Conservation (phyloP, 2,888 invertebrate species). For the Dromius quadrimaculatus region DNA sequence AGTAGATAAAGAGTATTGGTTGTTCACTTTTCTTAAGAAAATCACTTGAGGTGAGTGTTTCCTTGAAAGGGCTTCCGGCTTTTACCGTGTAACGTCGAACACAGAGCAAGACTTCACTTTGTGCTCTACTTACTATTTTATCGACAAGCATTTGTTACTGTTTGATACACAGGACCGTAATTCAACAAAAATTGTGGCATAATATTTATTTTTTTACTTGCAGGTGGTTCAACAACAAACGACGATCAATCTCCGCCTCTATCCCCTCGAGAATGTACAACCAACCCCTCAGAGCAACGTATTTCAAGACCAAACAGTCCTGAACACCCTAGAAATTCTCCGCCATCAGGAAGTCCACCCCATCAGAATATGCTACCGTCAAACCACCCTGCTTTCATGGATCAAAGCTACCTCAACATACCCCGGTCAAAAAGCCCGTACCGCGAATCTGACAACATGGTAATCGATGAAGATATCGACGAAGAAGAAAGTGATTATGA, state of each 20-base stretch:
- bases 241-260: constrained; percentile 77
- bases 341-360: constrained; percentile 58
- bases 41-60: too few relatives aligned
- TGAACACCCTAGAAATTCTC: constrained; percentile 60
- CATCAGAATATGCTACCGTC: constrained; percentile 64
- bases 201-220: not conserved
- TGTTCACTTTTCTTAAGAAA: too few relatives aligned
- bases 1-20: too few relatives aligned
- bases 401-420: constrained; percentile 64
- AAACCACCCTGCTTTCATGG: constrained; percentile 65
- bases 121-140: too few relatives aligned
- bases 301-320: constrained; percentile 69
- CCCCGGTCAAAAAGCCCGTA: constrained; percentile 66
- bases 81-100: too few relatives aligned
- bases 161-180: too few relatives aligned
- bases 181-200: too few relatives aligned
- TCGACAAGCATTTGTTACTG: too few relatives aligned
- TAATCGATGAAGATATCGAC: constrained; percentile 78
- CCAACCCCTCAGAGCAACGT: constrained; percentile 62
- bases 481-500: constrained; percentile 83
- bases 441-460: constrained; percentile 72
- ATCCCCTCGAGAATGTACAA: constrained; percentile 68
- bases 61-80: too few relatives aligned
- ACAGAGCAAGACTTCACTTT: too few relatives aligned
- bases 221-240: constrained; percentile 73